Evolutionary conservation across 2,113 vertebrate genomes (phyloP), one percentile per base, ranked within the genome.

Genomic region (Hydrolagus affinis): DNA sequence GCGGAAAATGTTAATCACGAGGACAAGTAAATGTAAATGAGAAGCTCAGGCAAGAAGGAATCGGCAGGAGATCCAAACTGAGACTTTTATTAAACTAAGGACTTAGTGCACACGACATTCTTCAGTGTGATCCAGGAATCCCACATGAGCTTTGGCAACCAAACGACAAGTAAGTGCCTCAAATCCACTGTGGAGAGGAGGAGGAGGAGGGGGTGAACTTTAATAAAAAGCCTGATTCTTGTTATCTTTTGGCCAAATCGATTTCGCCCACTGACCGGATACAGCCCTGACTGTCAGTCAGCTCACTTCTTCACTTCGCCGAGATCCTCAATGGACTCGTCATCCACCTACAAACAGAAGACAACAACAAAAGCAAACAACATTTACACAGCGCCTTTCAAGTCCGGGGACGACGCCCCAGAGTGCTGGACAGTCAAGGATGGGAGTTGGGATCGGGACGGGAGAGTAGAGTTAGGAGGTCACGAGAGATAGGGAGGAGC

Each of bases 281-380:
- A 94, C 95, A 95, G 94, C 95, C 92, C 44, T 44, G 44, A 93
- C 93, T 94, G 87, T 89, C 90, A 92, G 91, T 91, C 89, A 90
- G 88, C 91, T 98, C 94, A 99, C 93, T 99, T 98, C 93, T 99
- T 99, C 15, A 99, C 97, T 94, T 99, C 98, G 89, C 98, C 97
- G 85, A 99, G 95, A 89, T 99, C 97, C 87, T 99, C 97, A 2
- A 99, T 98, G 94, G 96, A 98, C 88, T 99, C 97, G 85, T 99
- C 98, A 86, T 99, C 98, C 91, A 99, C 98, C 98, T 99, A 66
- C 12, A 87, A 89, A 72, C 88, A 70, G 88, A n/a, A 70, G 75
- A 44, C 76, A 87, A 11, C 87, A n/a, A 44, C 44, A 6, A 44
- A n/a, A n/a, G n/a, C 44, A 44, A 44, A 44, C 6, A 44, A 44